phyloP scores from a whole-genome alignment of 2,113 vertebrate species.

The Ahaetulla prasina region DNA sequence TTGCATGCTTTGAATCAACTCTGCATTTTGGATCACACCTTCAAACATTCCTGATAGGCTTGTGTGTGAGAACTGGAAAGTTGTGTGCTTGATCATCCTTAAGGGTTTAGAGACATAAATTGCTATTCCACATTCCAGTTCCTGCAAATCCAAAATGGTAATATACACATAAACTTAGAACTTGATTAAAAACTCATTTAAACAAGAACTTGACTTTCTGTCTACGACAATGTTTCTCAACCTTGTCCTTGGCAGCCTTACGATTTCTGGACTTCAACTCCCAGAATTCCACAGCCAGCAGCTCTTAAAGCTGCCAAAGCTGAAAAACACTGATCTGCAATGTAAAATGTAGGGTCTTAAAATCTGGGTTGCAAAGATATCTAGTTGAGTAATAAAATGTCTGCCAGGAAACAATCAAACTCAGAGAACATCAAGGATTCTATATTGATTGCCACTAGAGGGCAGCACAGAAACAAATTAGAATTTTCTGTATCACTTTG shows the following conservation, averaged over 20 bases:
- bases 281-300: background rate
- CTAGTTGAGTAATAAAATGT: background rate
- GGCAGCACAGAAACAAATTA: background rate
- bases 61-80: background rate
- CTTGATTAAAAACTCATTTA: background rate
- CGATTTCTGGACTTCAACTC: background rate
- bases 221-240: background rate
- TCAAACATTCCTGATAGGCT: background rate
- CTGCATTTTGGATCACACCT: background rate
- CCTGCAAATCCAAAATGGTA: background rate
- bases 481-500: background rate
- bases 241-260: background rate
- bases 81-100: background rate
- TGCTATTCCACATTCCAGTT: background rate
- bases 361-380: background rate
- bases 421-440: background rate
- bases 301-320: background rate
- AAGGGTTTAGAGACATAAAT: background rate
- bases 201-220: background rate
- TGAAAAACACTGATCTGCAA: background rate
- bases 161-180: background rate
- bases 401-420: background rate
- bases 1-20: background rate
- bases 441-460: background rate
- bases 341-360: background rate